phyloP scores from a whole-genome alignment of 1,140 invertebrate genomes.

The Drosophila persimilis region DNA sequence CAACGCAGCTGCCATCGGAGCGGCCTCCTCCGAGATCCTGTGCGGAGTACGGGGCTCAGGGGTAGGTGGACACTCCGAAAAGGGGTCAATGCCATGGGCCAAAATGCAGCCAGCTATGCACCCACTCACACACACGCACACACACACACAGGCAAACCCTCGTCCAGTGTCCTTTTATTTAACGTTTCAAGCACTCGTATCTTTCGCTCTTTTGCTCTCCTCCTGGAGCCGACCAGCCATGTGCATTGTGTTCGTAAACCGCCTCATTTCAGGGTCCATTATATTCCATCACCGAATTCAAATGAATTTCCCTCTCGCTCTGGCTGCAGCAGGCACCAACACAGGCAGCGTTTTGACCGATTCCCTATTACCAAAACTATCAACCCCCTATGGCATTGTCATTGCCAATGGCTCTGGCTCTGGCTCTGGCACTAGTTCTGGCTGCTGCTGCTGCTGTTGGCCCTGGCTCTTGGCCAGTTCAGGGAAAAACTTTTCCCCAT shows the following conservation, averaged over 20 bases:
- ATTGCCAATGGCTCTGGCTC: slow-evolving; percentile 19
- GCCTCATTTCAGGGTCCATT: not conserved
- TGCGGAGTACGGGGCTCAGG: not conserved
- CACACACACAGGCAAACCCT: too few species aligned
- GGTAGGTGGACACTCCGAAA: slow-evolving; percentile 26
- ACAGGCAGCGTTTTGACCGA: slow-evolving; percentile 56
- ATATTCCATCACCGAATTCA: slow-evolving; percentile 20
- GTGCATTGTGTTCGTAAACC: slow-evolving; percentile 8
- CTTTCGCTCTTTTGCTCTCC: too few species aligned
- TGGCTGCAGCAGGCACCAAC: slow-evolving; percentile 13
- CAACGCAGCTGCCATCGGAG: slow-evolving; percentile 57
- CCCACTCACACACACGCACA: not conserved
- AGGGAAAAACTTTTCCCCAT: slow-evolving; percentile 31
- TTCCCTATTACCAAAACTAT: slow-evolving; percentile 66
- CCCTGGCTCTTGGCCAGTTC: slow-evolving; percentile 3
- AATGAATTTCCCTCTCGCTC: slow-evolving; percentile 44
- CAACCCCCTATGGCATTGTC: slow-evolving; percentile 59
- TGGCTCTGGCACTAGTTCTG: not conserved
- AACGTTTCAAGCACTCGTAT: too few species aligned
- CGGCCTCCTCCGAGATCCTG: too few species aligned
- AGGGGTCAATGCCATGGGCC: slow-evolving; percentile 40
- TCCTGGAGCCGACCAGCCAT: too few species aligned
- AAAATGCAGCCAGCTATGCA: slow-evolving; percentile 17
- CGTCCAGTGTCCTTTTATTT: not conserved
- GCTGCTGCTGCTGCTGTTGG: slow-evolving; percentile 15